Evolutionary conservation across 2,113 vertebrate genomes (phyloP), one percentile per base, ranked within the genome.

Genomic region (Felis chaus): DNA sequence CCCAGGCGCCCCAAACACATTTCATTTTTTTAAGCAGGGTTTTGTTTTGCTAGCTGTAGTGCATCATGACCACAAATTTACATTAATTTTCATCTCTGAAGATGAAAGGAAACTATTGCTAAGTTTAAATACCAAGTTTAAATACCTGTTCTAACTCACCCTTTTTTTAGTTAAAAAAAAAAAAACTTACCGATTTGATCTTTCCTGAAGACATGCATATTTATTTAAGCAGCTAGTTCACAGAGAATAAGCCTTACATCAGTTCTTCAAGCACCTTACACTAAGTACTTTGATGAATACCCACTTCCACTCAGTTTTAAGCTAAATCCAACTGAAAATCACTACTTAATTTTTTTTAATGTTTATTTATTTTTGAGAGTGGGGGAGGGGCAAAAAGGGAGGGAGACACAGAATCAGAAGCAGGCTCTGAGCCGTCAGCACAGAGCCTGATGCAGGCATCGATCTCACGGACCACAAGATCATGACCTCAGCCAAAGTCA

Each of bases 81-180:
- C 86, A 92, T 68, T 55, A 27, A 36, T 45, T 90, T 96, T 66
- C 18, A 89, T 84, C 55, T 81, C 82, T 74, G 41, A 80, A 84
- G 27, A 68, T 45, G 16, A 83, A 95, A 45, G 25, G 25, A 73
- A 76, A 27, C 53, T 74, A 74, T 18, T 89, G 41, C 78, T 93
- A 45, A 89, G 39, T 69, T 97, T 96, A 82, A 91, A 85, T 29
- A 68, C 71, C 41, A 45, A 89, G 39, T 69, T 97, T 96, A 82
- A 91, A 85, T 29, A 68, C 71, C 41, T 85, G 8, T 39, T 16
- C 68, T 66, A 81, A 89, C 15, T 85, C 57, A 39, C 13, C 36
- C 14, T 84, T 79, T 57, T 69, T 95, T 79, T 95, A 76, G 82
- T 12, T 48, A 6, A 27, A 76, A 65, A 78, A 45, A 78, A 45